phyloP scores from a whole-genome alignment of 2,113 vertebrate species.

The Plectropomus leopardus region DNA sequence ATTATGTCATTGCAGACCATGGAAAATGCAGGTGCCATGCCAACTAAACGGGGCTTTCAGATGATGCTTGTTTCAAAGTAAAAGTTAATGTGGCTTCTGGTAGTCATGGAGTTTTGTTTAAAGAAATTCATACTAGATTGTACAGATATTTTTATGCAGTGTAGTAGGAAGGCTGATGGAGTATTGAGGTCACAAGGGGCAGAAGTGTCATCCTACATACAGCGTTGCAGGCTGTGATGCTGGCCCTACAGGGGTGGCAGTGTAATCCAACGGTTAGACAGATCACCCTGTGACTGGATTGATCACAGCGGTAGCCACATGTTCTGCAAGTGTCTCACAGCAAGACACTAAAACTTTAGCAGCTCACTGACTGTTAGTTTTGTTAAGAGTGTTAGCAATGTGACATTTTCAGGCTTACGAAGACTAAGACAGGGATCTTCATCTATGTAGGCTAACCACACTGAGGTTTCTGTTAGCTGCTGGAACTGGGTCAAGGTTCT shows the following conservation, averaged over 20 bases:
- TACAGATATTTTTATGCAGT: neutral
- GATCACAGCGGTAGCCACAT: constrained; percentile 60
- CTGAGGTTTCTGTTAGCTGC: constrained; percentile 21
- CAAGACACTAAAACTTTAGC: constrained; percentile 44
- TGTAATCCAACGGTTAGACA: constrained; percentile 56
- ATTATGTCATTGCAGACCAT: constrained; percentile 24
- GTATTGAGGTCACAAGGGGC: neutral
- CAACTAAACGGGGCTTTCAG: neutral
- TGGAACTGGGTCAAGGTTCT: constrained; percentile 52
- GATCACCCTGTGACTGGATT: constrained; percentile 62
- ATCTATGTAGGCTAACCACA: constrained; percentile 19
- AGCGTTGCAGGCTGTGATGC: constrained; percentile 17
- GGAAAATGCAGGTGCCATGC: neutral
- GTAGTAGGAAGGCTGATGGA: constrained; percentile 3
- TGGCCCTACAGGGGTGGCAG: constrained; percentile 45
- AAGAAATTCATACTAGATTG: neutral
- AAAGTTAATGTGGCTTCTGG: neutral
- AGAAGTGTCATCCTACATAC: constrained; percentile 1
- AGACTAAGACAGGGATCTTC: constrained; percentile 16
- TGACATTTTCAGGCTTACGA: constrained; percentile 25
- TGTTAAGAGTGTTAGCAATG: neutral
- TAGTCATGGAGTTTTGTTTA: neutral
- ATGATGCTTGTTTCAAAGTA: no score
- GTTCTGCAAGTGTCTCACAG: constrained; percentile 65
- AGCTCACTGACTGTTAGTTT: constrained; percentile 41